Conservation (phyloP, 2,888 invertebrate genomes). For the Gymnosoma rotundatum region DNA sequence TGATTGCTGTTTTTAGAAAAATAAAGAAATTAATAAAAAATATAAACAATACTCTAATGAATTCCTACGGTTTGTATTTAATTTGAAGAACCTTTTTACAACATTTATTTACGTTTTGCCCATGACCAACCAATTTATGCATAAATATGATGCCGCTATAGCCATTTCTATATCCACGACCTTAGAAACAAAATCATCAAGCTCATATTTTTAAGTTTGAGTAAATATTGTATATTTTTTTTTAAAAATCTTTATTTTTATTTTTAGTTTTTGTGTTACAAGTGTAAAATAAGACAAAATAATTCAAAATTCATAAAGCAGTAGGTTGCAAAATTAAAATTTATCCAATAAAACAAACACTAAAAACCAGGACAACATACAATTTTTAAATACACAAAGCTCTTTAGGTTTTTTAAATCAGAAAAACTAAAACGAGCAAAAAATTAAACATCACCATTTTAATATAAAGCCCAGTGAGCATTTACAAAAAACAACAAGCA, state of each 20-base stretch:
- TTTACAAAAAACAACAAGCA: conserved; percentile 70
- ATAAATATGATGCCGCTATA: conserved; percentile 63
- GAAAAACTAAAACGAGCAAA: conserved; percentile 39
- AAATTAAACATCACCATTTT: conserved; percentile 60
- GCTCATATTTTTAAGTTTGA: conserved; percentile 46
- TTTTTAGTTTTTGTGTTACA: conserved; percentile 71
- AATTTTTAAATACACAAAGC: conserved; percentile 57
- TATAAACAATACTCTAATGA: conserved; percentile 60
- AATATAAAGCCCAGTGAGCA: conserved; percentile 63
- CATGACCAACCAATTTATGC: conserved; percentile 57
- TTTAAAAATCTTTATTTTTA: conserved; percentile 54
- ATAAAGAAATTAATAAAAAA: conserved; percentile 25
- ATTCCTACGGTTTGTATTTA: conserved; percentile 68
- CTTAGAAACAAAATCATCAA: conserved; percentile 34
- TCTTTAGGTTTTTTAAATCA: conserved; percentile 50
- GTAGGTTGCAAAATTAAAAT: conserved; percentile 60
- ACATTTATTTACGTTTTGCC: conserved; percentile 63
- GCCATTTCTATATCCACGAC: conserved; percentile 38
- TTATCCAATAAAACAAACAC: conserved; percentile 45
- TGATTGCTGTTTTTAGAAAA: conserved; percentile 36
- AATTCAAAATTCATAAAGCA: conserved; percentile 61
- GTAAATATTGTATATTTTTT: conserved; percentile 65
- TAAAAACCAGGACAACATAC: conserved; percentile 58
- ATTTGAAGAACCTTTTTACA: conserved; percentile 45
- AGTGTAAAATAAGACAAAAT: conserved; percentile 63